Evolutionary conservation across 92 coral and sea anemone genomes (phyloP), one percentile per base, ranked within the genome.

Genomic region (Siderastrea radians): DNA sequence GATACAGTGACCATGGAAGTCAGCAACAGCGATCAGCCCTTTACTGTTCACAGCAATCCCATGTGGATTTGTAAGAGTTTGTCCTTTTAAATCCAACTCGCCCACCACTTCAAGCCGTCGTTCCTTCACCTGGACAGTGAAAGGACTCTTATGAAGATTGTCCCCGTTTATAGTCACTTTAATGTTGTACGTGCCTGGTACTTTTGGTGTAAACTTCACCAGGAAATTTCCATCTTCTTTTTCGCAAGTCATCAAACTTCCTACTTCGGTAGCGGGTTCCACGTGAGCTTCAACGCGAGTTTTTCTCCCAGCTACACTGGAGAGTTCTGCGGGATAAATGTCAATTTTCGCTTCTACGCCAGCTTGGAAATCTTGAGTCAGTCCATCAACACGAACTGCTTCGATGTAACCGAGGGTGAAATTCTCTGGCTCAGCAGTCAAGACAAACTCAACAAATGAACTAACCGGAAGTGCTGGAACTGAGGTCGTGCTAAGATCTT

Each of bases 1-100:
- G 63, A 74, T 19, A 38, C 79, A 54, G 48, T 74, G 45, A 52
- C 47, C 44, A 15, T 8, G 5, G 47, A 26, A 6, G 43, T 74
- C 79, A 74, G 64, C 8, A 2, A 74, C 79, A 51, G 49, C 64
- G 16, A 74, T 74, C 48, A 74, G 79, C 45, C 79, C 79, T 74
- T 74, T 54, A 54, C 62, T 52, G 63, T 74, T 74, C 45, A 52
- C 62, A 54, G 79, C 79, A 54, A 74, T 54, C 12, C 79, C 63
- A 52, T 1, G 1, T 16, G 79, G 63, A 11, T 17, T 2, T 16
- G 54, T 13, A 54, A 45, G 65, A 3, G 63, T 75, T 75, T 75
- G n/a, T 38, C 65, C 79, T 54, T 55, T 26, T 75, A 19, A 55
- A 75, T 75, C 79, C 5, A 75, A 78, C 57, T 78, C 82, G 12